Base-by-base conservation (phyloP, 2,797 vertebrate species). In the Sphaeramia orbicularis region DNA sequence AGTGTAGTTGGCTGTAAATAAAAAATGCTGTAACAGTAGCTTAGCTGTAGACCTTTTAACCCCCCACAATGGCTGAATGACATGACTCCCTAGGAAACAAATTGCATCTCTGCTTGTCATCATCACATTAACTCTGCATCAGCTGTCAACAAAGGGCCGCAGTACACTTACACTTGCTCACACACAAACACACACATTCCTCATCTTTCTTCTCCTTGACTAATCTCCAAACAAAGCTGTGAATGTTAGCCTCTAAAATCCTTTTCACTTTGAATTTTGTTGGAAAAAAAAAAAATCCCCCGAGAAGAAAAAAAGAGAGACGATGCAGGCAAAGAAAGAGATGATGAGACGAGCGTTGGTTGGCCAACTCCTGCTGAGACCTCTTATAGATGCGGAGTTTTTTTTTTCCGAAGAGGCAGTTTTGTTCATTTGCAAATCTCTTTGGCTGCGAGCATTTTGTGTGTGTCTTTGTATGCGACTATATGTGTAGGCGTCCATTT, bases 181-280 rank as follows among this genome's bases (percentile, higher is more conserved):
- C 44, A 67, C 30, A 49, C 63, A 59, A 30, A 51, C 48, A 32
- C 45, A 45, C 56, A 27, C 37, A 9, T 56, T n/a, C 56, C 32
- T 74, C 40, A 14, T 73, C 55, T 81, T 84, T 75, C 73, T 83
- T 88, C 71, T 74, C 53, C 64, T 83, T 75, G 66, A 86, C 76
- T 88, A 87, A 89, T 88, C 86, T 86, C 82, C 60, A 82, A 85
- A 90, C 79, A 87, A 88, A 84, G 84, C 84, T 62, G 63, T 40
- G 69, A 81, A 84, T 86, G 70, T 82, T 87, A 79, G 80, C 80
- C 75, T 82, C 69, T 76, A 69, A 87, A 86, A 84, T 87, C 81
- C 70, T 74, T 24, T 83, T 82, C 60, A 70, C 78, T 88, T 77
- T 87, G 78, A 84, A 74, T 80, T 81, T 84, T 54, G 30, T 63